A percentile compares a stretch with the other conserved stretches of the same genome.
Evolutionary conservation across 1,140 invertebrate genomes (phyloP).

Genomic region (Hestina assimilis): DNA sequence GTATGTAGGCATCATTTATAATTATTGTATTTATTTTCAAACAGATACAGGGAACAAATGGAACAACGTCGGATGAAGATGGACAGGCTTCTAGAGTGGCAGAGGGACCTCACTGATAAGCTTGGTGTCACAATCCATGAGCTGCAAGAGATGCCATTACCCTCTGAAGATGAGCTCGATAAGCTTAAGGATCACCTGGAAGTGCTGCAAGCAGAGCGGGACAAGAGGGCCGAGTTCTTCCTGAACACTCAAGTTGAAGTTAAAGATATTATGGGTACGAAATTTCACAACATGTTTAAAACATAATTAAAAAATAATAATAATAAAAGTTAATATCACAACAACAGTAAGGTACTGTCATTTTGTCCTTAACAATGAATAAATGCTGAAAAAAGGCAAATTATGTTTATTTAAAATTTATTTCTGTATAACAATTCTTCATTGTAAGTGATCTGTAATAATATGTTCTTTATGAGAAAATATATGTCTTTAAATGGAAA

Average conservation of each 20-base stretch:
- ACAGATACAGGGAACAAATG: slow-evolving; percentile 64
- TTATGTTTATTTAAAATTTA: too few species aligned
- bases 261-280: slow-evolving; percentile 75
- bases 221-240: slow-evolving; percentile 76
- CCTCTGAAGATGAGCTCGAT: slow-evolving; percentile 75
- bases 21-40: background rate
- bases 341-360: too few species aligned
- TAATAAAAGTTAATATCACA: too few species aligned
- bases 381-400: too few species aligned
- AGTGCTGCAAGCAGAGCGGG: slow-evolving; percentile 77
- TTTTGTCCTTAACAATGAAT: too few species aligned
- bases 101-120: slow-evolving; percentile 61
- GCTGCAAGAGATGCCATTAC: slow-evolving; percentile 70
- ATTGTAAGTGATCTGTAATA: too few species aligned
- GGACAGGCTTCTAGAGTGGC: slow-evolving; percentile 65
- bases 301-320: too few species aligned
- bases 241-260: slow-evolving; percentile 76
- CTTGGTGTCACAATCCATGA: slow-evolving; percentile 69
- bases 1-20: background rate
- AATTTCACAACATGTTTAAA: too few species aligned
- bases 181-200: slow-evolving; percentile 75
- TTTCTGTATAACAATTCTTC: too few species aligned
- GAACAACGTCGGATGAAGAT: slow-evolving; percentile 61
- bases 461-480: too few species aligned
- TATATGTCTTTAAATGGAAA: too few species aligned